Evolutionary conservation across 2,888 invertebrate species (phyloP).

Genomic region (Mallateleia sp.): DNA sequence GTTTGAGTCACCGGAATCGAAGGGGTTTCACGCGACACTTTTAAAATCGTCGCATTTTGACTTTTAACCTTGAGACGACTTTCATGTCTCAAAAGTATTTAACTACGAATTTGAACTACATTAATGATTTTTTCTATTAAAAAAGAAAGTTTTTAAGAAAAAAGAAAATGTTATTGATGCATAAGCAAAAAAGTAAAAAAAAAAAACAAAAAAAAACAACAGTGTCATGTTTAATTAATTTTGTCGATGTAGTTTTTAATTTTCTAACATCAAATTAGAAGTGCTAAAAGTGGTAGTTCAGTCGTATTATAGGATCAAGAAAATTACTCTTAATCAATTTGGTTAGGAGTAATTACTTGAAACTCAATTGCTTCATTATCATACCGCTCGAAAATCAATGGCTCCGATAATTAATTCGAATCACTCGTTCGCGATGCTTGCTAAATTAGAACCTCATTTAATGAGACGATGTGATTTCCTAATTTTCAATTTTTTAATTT

Average conservation of each 20-base stretch:
- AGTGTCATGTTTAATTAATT: too few relatives aligned
- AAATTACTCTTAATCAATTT: slow-evolving; percentile 1
- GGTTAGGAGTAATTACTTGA: slow-evolving; percentile 13
- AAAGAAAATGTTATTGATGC: too few relatives aligned
- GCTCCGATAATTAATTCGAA: slow-evolving; percentile 19
- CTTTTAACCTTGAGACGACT: background rate
- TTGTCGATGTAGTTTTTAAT: too few relatives aligned
- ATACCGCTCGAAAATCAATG: slow-evolving; percentile 16
- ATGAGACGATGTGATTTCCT: too few relatives aligned
- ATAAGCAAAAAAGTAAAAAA: too few relatives aligned
- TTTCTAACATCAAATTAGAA: background rate
- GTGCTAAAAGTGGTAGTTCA: background rate
- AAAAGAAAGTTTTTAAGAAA: too few relatives aligned
- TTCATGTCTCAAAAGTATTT: background rate
- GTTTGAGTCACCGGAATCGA: background rate
- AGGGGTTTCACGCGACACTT: background rate
- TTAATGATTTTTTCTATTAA: too few relatives aligned
- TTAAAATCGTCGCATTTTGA: background rate
- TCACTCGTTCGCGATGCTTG: slow-evolving; percentile 16
- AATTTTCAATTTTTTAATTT: too few relatives aligned
- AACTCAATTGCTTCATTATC: slow-evolving; percentile 26
- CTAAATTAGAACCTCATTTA: slow-evolving; percentile 13
- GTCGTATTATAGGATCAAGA: background rate
- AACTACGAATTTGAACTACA: too few relatives aligned
- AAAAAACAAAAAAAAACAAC: too few relatives aligned